Percentiles rank a stretch among this genome's conserved stretches.
These are phyloP conservation scores for Salvator merianae DNA, from an alignment of 2,113 vertebrate genomes.

Conservation along the genomic window DNA sequence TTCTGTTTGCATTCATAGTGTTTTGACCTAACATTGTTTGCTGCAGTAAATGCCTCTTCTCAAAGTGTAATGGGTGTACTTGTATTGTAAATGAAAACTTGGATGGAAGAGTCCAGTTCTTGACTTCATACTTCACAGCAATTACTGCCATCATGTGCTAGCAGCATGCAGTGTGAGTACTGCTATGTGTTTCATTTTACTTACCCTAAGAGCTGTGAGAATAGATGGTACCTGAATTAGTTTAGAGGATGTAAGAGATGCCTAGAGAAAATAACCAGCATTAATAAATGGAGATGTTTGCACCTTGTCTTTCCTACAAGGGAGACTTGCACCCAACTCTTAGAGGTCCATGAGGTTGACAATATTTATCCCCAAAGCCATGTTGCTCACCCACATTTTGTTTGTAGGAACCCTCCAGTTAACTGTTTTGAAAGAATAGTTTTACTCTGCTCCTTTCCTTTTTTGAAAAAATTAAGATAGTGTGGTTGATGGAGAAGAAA, in stretches of 20 bases:
- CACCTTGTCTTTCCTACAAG: neutral
- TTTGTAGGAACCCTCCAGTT: neutral
- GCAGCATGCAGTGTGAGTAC: neutral
- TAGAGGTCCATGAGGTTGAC: neutral
- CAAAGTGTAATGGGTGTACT: too few relatives aligned
- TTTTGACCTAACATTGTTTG: too few relatives aligned
- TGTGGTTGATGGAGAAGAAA: neutral
- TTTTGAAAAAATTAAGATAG: neutral
- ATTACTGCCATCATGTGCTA: neutral
- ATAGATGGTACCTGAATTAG: neutral
- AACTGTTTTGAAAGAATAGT: neutral
- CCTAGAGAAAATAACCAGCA: neutral
- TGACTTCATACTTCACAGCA: neutral
- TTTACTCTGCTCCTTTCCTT: neutral
- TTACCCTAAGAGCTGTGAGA: neutral
- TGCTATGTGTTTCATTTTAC: neutral
- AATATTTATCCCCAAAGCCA: neutral
- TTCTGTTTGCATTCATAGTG: too few relatives aligned
- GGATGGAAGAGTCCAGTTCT: neutral
- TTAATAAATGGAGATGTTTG: neutral
- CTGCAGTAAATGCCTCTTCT: too few relatives aligned
- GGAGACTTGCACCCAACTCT: neutral
- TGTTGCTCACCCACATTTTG: neutral
- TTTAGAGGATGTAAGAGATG: neutral
- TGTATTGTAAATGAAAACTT: too few relatives aligned